Evolutionary conservation across 2,797 vertebrate species (phyloP), one percentile per base, ranked within the genome.

Genomic region (Cryptoblepharus egeriae): DNA sequence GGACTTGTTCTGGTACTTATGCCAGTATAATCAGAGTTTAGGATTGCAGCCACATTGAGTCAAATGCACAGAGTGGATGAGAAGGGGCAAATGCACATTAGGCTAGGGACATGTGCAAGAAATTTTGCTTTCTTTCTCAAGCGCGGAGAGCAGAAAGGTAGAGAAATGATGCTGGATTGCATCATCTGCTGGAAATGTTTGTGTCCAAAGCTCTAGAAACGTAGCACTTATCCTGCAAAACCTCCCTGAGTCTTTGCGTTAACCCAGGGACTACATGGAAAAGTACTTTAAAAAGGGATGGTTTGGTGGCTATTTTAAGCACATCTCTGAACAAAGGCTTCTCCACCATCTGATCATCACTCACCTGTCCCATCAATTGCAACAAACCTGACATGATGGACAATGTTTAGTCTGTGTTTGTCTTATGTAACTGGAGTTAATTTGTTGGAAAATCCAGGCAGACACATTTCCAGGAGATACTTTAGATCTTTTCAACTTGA

Each of bases 251-350:
- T 91, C 89, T 81, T 77, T 57, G 65, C 63, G 42, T 0, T 82
- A 64, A 92, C 87, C 84, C 18, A 57, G 87, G 85, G 92, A 92
- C 79, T 91, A 92, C 93, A 94, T 81, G 86, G 87, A 93, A 94
- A 93, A 90, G 83, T 92, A 89, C 92, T 95, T 94, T 77, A 63
- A 75, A 92, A 75, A 26, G 58, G 88, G 79, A 39, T 68, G 77
- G 82, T 84, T 61, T 87, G 90, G 74, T 16, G 68, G 80, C 84
- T 93, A 90, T 92, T 92, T 90, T 89, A 91, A 87, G 89, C 61
- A 37, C 35, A 87, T 87, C 82, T 72, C 91, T 73, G 83, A 90
- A 89, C 88, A 92, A 90, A 93, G 81, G 28, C 5, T 69, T 81
- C 85, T 85, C 63, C 86, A 91, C 83, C 90, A 91, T 92, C 89